A percentile compares a stretch with the other conserved stretches of the same genome.
Conservation (phyloP, 2,797 vertebrate genomes). For the Molossus molossus region DNA sequence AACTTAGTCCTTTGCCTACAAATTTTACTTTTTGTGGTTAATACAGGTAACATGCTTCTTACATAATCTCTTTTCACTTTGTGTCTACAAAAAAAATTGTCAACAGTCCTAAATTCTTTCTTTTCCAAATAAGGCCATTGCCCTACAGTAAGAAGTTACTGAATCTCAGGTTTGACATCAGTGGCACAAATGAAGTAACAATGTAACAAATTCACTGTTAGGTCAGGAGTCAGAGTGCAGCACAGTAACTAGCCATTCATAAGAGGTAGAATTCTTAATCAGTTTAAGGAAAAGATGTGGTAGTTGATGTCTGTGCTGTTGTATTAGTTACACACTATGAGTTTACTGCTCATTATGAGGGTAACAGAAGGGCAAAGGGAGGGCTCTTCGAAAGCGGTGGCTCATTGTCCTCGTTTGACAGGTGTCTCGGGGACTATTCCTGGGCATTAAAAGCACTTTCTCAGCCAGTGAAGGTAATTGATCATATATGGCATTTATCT, state of each 20-base stretch:
- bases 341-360: neutral
- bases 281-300: constrained; percentile 81
- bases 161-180: constrained; percentile 49
- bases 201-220: constrained; percentile 56
- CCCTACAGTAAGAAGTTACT: neutral
- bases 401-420: neutral
- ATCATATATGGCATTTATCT: neutral
- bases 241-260: constrained; percentile 61
- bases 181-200: constrained; percentile 32
- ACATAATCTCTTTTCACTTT: constrained; percentile 57
- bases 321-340: neutral
- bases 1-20: constrained; percentile 51
- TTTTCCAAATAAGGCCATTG: constrained; percentile 60
- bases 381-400: neutral
- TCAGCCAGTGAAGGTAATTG: constrained; percentile 27
- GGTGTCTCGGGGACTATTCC: neutral
- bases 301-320: constrained; percentile 57
- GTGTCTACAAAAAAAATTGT: constrained; percentile 75
- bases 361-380: neutral
- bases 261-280: constrained; percentile 87
- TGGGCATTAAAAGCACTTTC: constrained; percentile 3
- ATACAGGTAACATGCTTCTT: constrained; percentile 60
- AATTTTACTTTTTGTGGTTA: constrained; percentile 54
- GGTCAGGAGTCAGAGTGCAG: constrained; percentile 68
- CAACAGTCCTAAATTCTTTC: constrained; percentile 57